A percentile compares a stretch with the other conserved stretches of the same genome.
Evolutionary conservation across 2,888 invertebrate genomes (phyloP).

Genomic region (Serripes groenlandicus): DNA sequence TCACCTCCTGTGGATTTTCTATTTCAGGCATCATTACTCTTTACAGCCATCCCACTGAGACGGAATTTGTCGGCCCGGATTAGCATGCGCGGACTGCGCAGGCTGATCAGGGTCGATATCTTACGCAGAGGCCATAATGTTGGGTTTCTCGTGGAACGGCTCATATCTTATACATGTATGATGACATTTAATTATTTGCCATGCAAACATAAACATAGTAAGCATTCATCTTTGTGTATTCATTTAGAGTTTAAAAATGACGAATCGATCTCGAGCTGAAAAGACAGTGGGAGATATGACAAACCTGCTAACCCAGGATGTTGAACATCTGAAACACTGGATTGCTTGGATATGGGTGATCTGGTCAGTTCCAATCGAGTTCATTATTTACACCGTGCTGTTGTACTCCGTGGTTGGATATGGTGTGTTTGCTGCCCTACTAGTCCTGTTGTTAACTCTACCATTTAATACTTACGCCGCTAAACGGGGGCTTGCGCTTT

Average conservation of each 20-base stretch:
- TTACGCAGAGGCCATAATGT: too few species aligned
- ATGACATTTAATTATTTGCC: too few species aligned
- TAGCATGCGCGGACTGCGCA: too few species aligned
- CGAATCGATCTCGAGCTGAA: conserved; percentile 79
- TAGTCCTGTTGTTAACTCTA: conserved; percentile 95
- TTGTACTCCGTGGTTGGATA: conserved; percentile 88
- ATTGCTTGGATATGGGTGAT: conserved; percentile 71
- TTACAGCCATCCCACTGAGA: too few species aligned
- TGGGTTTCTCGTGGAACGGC: too few species aligned
- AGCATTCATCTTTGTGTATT: too few species aligned
- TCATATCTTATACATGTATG: too few species aligned
- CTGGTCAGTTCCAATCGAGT: conserved; percentile 75
- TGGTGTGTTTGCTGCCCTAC: conserved; percentile 94
- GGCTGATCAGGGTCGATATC: too few species aligned
- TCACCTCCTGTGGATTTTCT: too few species aligned
- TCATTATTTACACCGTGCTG: conserved; percentile 86
- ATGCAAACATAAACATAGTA: too few species aligned
- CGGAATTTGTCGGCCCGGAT: too few species aligned
- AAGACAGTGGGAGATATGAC: conserved; percentile 85
- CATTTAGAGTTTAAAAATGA: conserved; percentile 83
- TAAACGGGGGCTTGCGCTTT: conserved; percentile 73
- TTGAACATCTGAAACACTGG: conserved; percentile 79
- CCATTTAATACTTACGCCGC: conserved; percentile 85
- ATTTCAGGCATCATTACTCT: too few species aligned
- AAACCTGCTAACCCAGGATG: conserved; percentile 86